phyloP scores from a whole-genome alignment of 2,113 vertebrate genomes.

The Channa maculata region DNA sequence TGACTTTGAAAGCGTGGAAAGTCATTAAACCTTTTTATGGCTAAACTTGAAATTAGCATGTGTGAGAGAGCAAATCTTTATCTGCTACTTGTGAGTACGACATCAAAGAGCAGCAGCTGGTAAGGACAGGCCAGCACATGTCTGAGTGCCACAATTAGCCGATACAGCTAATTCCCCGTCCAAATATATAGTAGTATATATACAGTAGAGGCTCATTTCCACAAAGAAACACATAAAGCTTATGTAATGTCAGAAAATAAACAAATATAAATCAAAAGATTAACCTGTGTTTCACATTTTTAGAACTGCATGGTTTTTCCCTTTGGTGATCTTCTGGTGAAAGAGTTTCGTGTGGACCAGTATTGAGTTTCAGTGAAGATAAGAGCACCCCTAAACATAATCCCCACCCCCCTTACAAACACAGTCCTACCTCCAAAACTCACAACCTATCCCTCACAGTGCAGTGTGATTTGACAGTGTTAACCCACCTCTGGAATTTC shows the following conservation, averaged over 20 bases:
- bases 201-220: not conserved
- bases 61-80: constrained; percentile 48
- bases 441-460: constrained; percentile 66
- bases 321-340: constrained; percentile 36
- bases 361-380: constrained; percentile 65
- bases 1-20: constrained; percentile 56
- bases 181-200: not conserved
- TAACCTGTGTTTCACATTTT: not conserved
- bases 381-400: constrained; percentile 68
- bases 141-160: constrained; percentile 58
- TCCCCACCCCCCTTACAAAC: constrained; percentile 69
- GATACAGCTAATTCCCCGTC: constrained; percentile 50
- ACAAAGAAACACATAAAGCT: constrained; percentile 9
- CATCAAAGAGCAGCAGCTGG: constrained; percentile 71
- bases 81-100: constrained; percentile 55
- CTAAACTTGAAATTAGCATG: constrained; percentile 57
- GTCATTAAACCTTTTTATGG: constrained; percentile 68
- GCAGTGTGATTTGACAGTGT: constrained; percentile 77
- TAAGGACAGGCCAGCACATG: constrained; percentile 69
- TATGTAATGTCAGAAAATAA: not conserved
- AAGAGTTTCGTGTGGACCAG: constrained; percentile 60
- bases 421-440: constrained; percentile 68
- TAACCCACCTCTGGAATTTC: constrained; percentile 82
- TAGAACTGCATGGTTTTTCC: constrained; percentile 1
- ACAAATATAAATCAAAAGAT: constrained; percentile 18